phyloP scores from a whole-genome alignment of 2,113 vertebrate genomes.

The Indri indri region DNA sequence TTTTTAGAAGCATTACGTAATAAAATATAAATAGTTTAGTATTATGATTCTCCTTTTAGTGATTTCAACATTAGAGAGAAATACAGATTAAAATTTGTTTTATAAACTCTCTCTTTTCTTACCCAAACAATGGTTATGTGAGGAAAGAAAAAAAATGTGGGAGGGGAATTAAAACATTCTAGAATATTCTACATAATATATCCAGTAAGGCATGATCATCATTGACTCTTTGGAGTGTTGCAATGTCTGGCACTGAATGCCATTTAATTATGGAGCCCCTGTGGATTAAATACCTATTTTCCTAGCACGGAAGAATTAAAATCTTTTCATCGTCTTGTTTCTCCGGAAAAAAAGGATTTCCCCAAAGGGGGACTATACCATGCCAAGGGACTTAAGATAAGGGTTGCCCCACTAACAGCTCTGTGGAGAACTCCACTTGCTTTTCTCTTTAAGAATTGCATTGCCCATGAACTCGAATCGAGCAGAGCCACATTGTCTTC shows the following conservation, averaged over 20 bases:
- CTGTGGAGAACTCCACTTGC: neutral
- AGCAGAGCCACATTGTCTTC: neutral
- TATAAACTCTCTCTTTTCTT: conserved; percentile 29
- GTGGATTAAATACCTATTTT: neutral
- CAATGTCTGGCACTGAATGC: neutral
- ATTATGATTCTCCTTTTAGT: conserved; percentile 35
- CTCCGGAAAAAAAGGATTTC: neutral
- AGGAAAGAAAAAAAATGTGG: neutral
- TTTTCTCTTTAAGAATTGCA: neutral
- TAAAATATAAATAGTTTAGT: conserved; percentile 29
- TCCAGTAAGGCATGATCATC: neutral
- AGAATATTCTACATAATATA: neutral
- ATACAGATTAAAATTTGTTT: conserved; percentile 32
- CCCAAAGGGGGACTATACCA: neutral
- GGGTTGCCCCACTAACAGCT: neutral
- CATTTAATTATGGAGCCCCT: neutral
- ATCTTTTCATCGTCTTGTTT: neutral
- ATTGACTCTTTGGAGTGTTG: neutral
- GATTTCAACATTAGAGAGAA: conserved; percentile 20
- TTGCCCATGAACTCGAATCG: neutral
- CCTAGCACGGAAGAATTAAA: neutral
- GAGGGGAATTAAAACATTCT: neutral
- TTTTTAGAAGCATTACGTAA: conserved; percentile 32
- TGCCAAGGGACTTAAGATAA: neutral
- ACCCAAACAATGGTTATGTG: neutral